Conservation (phyloP, 2,797 vertebrate genomes). For the Ara ararauna region DNA sequence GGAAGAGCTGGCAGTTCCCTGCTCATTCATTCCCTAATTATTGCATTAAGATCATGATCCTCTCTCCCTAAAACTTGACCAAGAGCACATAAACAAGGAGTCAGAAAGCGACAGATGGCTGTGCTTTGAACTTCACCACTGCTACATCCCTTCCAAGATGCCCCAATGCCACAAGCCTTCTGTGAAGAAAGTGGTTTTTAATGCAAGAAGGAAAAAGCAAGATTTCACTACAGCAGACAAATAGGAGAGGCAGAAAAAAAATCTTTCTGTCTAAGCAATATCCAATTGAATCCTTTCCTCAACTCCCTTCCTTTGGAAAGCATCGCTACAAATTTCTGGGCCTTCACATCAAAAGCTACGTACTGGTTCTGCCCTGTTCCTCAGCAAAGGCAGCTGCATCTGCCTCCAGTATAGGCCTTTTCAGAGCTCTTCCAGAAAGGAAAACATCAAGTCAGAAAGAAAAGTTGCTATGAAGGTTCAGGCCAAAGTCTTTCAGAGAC, state of each 20-base stretch:
- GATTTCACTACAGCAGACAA: neutral
- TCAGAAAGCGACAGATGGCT: constrained; percentile 23
- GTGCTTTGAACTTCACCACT: neutral
- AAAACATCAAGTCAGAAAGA: neutral
- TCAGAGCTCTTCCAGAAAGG: neutral
- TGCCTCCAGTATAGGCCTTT: neutral
- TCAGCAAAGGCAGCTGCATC: neutral
- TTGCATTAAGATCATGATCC: constrained; percentile 23
- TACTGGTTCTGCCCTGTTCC: neutral
- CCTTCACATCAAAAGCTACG: neutral
- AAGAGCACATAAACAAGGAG: neutral
- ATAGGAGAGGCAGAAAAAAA: neutral
- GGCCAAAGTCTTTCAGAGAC: neutral
- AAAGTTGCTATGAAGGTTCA: neutral
- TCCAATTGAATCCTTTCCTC: neutral
- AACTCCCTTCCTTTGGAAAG: constrained; percentile 44
- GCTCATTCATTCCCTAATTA: constrained; percentile 39
- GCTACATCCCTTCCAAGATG: neutral
- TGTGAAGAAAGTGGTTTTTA: neutral
- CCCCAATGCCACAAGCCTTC: neutral
- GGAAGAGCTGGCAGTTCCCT: constrained; percentile 29
- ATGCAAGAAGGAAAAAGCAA: neutral
- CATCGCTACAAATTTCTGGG: neutral
- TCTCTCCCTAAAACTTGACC: constrained; percentile 26
- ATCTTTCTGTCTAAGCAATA: neutral